These are phyloP conservation scores for Enteromius unitaeniatus DNA, from an alignment of 2,797 vertebrate species.

Conservation along the genomic window DNA sequence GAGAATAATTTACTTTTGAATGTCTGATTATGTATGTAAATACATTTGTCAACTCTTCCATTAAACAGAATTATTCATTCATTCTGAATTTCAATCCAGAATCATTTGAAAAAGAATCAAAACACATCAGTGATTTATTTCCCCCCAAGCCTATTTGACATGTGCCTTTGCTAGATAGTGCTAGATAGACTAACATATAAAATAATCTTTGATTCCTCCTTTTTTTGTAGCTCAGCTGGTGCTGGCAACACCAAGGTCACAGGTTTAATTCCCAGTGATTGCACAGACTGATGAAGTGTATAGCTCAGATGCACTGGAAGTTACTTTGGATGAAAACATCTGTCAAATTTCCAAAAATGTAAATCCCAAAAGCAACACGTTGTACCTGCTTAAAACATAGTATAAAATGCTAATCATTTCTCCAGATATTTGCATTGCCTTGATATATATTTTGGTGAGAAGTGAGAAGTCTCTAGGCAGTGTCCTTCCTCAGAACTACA, in stretches of 20 bases:
- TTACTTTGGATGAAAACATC: constrained; percentile 3
- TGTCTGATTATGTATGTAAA: not conserved
- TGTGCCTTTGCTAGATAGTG: not conserved
- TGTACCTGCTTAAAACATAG: not conserved
- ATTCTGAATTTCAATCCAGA: not conserved
- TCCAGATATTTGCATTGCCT: constrained; percentile 16
- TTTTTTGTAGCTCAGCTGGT: not conserved
- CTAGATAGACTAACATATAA: not conserved
- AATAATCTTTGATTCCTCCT: not conserved
- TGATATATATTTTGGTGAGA: constrained; percentile 2
- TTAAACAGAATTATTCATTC: constrained; percentile 9
- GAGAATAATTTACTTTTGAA: constrained; percentile 1
- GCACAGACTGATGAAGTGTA: not conserved
- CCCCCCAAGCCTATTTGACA: not conserved
- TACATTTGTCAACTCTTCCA: not conserved
- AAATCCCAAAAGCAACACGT: not conserved
- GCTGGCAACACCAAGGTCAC: not conserved
- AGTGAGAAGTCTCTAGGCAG: not conserved
- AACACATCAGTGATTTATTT: not conserved
- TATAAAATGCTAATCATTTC: constrained; percentile 20
- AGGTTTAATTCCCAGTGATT: constrained; percentile 24
- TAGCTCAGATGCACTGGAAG: not conserved
- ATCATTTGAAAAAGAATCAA: not conserved
- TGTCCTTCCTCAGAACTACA: not conserved
- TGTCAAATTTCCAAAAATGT: not conserved